phyloP scores from a whole-genome alignment of 2,113 vertebrate genomes.

The Rutilus rutilus region DNA sequence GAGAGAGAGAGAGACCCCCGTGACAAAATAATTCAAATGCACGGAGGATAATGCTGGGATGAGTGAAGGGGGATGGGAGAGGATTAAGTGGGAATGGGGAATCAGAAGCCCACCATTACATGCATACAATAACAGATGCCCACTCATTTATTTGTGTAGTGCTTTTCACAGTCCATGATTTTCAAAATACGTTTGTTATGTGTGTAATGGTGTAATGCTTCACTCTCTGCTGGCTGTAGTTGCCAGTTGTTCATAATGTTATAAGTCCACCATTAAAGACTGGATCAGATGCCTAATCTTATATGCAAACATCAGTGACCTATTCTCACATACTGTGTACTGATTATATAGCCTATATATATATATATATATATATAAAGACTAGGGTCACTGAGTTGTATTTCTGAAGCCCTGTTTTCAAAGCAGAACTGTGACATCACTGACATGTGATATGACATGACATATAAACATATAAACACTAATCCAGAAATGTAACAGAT shows the following conservation, averaged over 20 bases:
- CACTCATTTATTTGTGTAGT: conserved; percentile 10
- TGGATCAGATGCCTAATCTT: not conserved
- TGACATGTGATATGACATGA: conserved; percentile 62
- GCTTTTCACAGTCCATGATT: not conserved
- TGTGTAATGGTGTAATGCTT: not conserved
- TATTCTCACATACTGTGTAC: not conserved
- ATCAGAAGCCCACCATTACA: conserved; percentile 38
- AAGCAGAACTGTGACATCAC: conserved; percentile 59
- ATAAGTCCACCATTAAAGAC: not conserved
- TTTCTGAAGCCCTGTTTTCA: not conserved
- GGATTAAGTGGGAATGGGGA: conserved; percentile 48
- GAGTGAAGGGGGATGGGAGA: conserved; percentile 49
- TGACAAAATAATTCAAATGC: conserved; percentile 72
- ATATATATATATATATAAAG: not conserved
- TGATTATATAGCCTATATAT: not conserved
- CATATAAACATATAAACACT: conserved; percentile 64
- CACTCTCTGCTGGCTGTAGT: conserved; percentile 1
- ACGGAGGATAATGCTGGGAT: conserved; percentile 69
- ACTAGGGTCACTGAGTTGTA: not conserved
- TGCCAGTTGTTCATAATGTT: conserved; percentile 3
- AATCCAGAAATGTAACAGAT: conserved; percentile 75
- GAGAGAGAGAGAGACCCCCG: conserved; percentile 63
- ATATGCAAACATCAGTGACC: not conserved
- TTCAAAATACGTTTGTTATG: not conserved
- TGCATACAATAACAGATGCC: conserved; percentile 4